A percentile compares a stretch with the other conserved stretches of the same genome.
Evolutionary conservation across 2,113 vertebrate genomes (phyloP).

Genomic region (Alligator mississippiensis): DNA sequence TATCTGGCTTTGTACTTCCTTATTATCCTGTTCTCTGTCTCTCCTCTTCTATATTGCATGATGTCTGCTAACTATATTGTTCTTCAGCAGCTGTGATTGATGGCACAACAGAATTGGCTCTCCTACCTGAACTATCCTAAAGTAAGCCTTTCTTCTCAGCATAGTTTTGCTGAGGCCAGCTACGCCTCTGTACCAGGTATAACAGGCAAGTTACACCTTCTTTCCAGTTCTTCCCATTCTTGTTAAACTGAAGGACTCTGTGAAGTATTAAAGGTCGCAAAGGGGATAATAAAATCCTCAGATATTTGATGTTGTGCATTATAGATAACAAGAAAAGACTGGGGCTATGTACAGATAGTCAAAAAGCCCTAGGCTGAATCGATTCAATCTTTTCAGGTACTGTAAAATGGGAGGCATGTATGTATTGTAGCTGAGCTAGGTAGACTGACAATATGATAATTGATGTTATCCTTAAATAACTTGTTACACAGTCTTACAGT

Average conservation of each 20-base stretch:
- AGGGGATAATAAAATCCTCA: background rate
- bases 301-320: background rate
- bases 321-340: background rate
- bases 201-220: background rate
- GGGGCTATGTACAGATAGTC: too few relatives aligned
- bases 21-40: too few relatives aligned
- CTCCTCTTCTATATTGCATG: too few relatives aligned
- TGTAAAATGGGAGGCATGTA: too few relatives aligned
- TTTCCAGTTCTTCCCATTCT: background rate
- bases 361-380: too few relatives aligned
- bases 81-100: too few relatives aligned
- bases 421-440: background rate
- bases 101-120: background rate
- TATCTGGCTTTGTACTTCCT: too few relatives aligned
- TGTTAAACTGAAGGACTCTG: background rate
- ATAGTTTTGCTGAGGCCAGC: background rate
- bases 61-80: too few relatives aligned
- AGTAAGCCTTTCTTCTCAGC: background rate
- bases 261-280: background rate
- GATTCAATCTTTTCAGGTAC: too few relatives aligned
- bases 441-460: background rate
- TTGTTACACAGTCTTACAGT: background rate
- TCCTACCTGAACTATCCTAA: background rate
- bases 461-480: background rate
- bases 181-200: background rate